Conservation (phyloP, 2,797 vertebrate genomes). For the Phataginus tetradactyla region DNA sequence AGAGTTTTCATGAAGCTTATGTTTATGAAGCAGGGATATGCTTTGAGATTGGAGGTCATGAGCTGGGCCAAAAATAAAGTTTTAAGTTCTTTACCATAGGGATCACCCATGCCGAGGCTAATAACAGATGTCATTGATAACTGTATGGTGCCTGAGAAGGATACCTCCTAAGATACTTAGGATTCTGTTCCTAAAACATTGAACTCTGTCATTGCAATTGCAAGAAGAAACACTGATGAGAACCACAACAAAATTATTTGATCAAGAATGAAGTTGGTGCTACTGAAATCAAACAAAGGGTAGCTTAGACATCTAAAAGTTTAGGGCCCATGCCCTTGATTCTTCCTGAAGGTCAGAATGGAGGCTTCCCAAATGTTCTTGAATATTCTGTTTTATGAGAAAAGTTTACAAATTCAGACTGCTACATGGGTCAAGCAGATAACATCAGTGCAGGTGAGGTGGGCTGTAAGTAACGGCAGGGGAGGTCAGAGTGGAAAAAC, state of each 20-base stretch:
- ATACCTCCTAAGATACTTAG: neutral
- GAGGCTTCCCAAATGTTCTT: neutral
- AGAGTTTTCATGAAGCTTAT: neutral
- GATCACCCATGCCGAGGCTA: neutral
- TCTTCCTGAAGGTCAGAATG: neutral
- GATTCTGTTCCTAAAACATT: neutral
- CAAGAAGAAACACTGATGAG: neutral
- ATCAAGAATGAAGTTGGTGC: neutral
- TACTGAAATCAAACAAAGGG: neutral
- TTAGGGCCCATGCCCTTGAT: no score
- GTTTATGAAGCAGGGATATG: neutral
- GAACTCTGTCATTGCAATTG: neutral
- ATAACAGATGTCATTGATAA: neutral
- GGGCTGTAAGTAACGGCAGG: accelerated
- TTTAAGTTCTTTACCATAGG: neutral
- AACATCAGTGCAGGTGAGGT: accelerated
- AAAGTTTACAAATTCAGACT: neutral
- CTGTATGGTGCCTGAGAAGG: accelerated
- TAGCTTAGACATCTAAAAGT: neutral
- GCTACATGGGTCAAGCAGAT: neutral
- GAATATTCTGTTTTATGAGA: neutral
- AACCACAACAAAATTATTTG: neutral
- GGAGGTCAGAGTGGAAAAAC: accelerated
- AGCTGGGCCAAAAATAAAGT: neutral
- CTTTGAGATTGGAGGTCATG: neutral